phyloP scores from a whole-genome alignment of 2,113 vertebrate genomes.

The Ursus arctos region DNA sequence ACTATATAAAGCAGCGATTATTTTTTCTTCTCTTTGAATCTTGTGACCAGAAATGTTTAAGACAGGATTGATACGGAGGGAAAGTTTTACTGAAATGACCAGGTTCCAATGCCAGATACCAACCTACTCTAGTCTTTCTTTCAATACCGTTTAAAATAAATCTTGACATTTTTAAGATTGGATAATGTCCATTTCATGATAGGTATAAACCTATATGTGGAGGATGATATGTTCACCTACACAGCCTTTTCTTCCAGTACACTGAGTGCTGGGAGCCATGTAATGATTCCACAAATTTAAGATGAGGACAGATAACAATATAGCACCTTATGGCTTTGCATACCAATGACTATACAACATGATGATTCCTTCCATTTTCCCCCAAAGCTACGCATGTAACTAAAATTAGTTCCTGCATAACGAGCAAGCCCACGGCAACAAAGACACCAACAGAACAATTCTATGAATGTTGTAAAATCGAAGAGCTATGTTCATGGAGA shows the following conservation, averaged over 20 bases:
- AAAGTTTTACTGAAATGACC: not conserved
- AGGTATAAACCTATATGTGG: rapidly evolving
- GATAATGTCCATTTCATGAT: not conserved
- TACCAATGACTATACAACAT: not conserved
- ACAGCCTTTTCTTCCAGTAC: not conserved
- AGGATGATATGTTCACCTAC: not conserved
- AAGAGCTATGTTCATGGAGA: not conserved
- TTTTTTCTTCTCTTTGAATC: not conserved
- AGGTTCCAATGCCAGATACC: not conserved
- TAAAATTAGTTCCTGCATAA: not conserved
- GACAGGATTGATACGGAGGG: not conserved
- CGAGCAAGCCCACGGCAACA: not conserved
- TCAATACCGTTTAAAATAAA: not conserved
- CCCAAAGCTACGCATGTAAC: not conserved
- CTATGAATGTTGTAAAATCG: not conserved
- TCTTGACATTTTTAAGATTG: not conserved
- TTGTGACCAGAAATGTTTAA: not conserved
- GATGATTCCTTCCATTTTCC: not conserved
- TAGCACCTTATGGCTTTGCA: not conserved
- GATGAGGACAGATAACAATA: not conserved
- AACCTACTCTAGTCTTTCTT: not conserved
- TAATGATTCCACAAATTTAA: not conserved
- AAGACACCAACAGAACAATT: not conserved
- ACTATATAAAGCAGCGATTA: not conserved
- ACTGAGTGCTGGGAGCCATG: not conserved